Conservation (phyloP, 2,113 vertebrate genomes). For the human (Homo sapiens) region GRCh38 chr13:33213501-33214000, state of each 20-base stretch:
- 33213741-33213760: background rate
- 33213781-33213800: background rate
- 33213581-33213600: conserved; percentile 34
- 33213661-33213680: background rate
- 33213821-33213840: background rate
- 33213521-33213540: background rate
- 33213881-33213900: background rate
- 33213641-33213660: background rate
- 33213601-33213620: background rate
- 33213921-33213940: background rate
- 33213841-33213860: background rate
- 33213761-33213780: background rate
- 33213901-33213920: background rate
- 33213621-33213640: background rate
- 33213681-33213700: background rate
- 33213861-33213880: background rate
- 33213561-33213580: background rate
- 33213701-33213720: background rate
- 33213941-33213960: background rate
- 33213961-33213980: background rate
- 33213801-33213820: background rate
- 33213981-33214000: background rate
- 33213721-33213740: background rate
- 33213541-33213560: background rate
- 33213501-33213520: background rate